Base-by-base conservation (phyloP, 2,113 vertebrate genomes). In the Catharus minimus region DNA sequence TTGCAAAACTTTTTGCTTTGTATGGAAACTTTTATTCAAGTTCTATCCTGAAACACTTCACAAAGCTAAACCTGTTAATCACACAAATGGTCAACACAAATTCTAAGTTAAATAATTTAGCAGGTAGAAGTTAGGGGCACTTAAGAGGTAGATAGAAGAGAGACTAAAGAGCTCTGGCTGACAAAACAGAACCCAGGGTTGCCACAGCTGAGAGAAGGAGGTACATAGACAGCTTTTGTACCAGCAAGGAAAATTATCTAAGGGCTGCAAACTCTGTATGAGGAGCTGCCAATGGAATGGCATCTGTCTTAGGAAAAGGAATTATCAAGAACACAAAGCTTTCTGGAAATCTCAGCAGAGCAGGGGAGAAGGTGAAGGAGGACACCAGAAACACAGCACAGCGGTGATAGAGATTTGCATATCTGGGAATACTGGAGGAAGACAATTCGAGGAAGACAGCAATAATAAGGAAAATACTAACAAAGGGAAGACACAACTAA, bases 121-220 rank as follows among this genome's bases (percentile, higher is more conserved):
- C 61, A 46, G 72, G 53, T 53, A 67, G 72, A 89, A 66, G 32
- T 66, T 24, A n/a, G 44, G 43, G 65, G 74, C 65, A 76, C 33
- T 58, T 5, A 10, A 81, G 92, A 96, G 92, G 93, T 89, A 93
- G 94, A 88, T 46, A 79, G 15, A 58, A 66, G 60, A 91, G 67
- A 93, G 58, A 26, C 28, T 46, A 53, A 53, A 50, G 65, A 68
- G 39, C 28, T 12, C 20, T 3, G 28, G 46, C 66, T 75, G 49
- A 57, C 8, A 15, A 57, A 74, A 46, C 15, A 36, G 52, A 75
- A 60, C 60, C 7, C 6, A 43, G 61, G 24, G 46, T 9, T 74
- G 52, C 73, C 13, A 18, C 33, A 27, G 61, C 50, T 83, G 41
- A 19, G 3, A 62, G 85, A 49, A 30, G 76, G 32, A 88, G 62